Evolutionary conservation across 2,888 invertebrate genomes (phyloP).

Genomic region (Lumbricus terrestris): DNA sequence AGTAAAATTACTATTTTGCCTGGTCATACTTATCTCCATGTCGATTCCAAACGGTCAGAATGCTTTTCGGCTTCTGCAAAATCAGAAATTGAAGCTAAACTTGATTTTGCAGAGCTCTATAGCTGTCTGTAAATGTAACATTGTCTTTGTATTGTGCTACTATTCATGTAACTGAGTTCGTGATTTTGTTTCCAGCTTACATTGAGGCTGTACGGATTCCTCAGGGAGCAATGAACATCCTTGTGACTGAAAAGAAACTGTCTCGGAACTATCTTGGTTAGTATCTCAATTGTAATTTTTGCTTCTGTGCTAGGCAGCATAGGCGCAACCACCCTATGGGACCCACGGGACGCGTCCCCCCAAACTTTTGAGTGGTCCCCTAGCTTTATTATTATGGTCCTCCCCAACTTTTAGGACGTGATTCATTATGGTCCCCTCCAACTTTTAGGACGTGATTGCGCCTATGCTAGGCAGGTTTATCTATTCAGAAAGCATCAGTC

Average conservation of each 20-base stretch:
- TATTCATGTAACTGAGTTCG: background rate
- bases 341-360: too few species aligned
- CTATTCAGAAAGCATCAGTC: background rate
- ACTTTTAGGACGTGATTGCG: too few species aligned
- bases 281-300: background rate
- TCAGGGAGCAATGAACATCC: constrained; percentile 15
- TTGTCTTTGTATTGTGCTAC: background rate
- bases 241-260: constrained; percentile 13
- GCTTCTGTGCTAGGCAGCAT: background rate
- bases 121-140: background rate
- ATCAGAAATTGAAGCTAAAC: background rate
- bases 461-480: background rate
- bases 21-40: too few species aligned
- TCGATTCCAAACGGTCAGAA: too few species aligned
- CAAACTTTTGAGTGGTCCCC: too few species aligned
- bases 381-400: too few species aligned
- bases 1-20: too few species aligned
- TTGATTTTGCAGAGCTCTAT: background rate
- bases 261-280: constrained; percentile 15
- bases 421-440: too few species aligned
- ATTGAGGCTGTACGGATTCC: constrained; percentile 11
- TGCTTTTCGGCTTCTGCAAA: too few species aligned
- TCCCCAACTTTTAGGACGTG: too few species aligned
- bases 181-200: constrained; percentile 5
- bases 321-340: too few species aligned